Evolutionary conservation across 2,797 vertebrate species (phyloP), one percentile per base, ranked within the genome.

Genomic region (Artibeus lituratus): DNA sequence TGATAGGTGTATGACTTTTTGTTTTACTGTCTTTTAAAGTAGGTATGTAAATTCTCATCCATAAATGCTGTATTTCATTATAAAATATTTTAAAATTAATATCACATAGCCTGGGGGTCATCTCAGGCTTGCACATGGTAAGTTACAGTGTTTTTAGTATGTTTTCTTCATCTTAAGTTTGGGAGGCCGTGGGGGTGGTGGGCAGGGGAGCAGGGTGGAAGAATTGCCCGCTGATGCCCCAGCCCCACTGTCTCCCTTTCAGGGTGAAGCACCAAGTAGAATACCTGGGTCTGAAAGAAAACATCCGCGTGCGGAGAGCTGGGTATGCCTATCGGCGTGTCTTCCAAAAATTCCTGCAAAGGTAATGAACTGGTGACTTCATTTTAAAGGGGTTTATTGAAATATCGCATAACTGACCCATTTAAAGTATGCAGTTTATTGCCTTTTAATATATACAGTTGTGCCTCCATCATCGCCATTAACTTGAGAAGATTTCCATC

Each of bases 191-290:
- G 49, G 19, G 39, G 29, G 1, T 59, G 18, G 29, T 5, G 4
- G 39, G 29, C 15, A 37, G 62, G 53, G 72, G 42, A 29, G 16
- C 1, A 1, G 10, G 15, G 9, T 37, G 21, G 26, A 24, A 72
- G 53, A 24, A 35, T 51, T 42, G 26, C 2, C 69, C 15, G 49
- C 1, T 72, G 10, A 87, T 14, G 0, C 15, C 37, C 44, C 26
- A 12, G 14, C 22, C 12, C 7, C 19, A 0, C 14, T 49, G 78
- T 92, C 57, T 91, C n/a, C 51, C 39, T 92, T 90, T 6, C 70
- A 99, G 99, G 96, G 99, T 99, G 29, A 99, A 99, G 97, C 99
- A 99, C 97, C 99, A 99, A 96, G 99, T 99, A 74, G 99, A 99
- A 96, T 99, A 99, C 97, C 98, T 99, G 78, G 99, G 99, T 90